These are phyloP conservation scores for Pangasius macronema DNA, from an alignment of 2,797 vertebrate species.

Conservation along the genomic window DNA sequence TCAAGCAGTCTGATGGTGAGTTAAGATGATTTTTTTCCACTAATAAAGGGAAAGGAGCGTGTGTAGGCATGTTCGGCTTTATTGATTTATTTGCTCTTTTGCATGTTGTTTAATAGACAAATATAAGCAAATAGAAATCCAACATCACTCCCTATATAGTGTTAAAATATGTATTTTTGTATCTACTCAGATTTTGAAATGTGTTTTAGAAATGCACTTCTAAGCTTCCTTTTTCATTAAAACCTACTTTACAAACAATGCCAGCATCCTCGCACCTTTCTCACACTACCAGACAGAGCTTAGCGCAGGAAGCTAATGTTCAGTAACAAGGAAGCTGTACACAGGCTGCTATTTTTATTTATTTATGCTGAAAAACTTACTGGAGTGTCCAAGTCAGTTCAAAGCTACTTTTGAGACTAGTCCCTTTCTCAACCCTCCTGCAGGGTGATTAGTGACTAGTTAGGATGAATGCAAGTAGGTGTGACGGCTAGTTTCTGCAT, in stretches of 20 bases:
- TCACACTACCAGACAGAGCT: conserved; percentile 30
- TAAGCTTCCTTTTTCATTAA: not conserved
- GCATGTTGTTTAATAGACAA: not conserved
- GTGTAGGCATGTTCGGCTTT: not conserved
- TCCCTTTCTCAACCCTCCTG: not conserved
- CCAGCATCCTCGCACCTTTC: conserved; percentile 38
- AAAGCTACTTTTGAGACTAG: conserved; percentile 44
- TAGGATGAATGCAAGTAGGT: not conserved
- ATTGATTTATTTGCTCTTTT: not conserved
- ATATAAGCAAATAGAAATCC: not conserved
- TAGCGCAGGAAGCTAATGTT: conserved; percentile 5
- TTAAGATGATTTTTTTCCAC: conserved; percentile 2
- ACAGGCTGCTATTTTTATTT: conserved; percentile 23
- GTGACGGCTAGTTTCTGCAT: conserved; percentile 1
- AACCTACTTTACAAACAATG: conserved; percentile 10
- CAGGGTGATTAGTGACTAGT: not conserved
- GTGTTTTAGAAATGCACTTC: not conserved
- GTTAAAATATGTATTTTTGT: not conserved
- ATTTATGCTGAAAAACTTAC: conserved; percentile 28
- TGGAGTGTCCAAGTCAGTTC: conserved; percentile 37
- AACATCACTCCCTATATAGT: not conserved
- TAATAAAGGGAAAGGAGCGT: not conserved
- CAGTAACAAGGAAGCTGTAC: conserved; percentile 35
- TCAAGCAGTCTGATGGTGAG: conserved; percentile 62
- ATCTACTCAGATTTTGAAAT: not conserved